Percentiles rank a stretch among this genome's conserved stretches.
These are phyloP conservation scores for Holacanthella duospinosa DNA, from an alignment of 2,888 invertebrate species.

Conservation along the genomic window DNA sequence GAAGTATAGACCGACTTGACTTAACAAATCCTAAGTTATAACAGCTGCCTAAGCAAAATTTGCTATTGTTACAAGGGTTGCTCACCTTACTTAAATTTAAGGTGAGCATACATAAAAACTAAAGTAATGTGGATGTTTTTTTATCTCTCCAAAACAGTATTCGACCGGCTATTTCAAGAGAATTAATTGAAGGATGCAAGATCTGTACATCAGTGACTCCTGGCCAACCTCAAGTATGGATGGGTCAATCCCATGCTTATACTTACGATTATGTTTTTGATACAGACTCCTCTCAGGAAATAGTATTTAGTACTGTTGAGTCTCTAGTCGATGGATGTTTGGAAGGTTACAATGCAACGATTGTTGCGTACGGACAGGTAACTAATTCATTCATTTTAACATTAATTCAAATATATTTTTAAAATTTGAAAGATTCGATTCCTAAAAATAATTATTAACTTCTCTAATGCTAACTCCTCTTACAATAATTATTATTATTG, in stretches of 20 bases:
- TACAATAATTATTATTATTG: not conserved
- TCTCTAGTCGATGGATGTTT: constrained; percentile 83
- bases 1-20: no score
- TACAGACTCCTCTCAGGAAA: constrained; percentile 58
- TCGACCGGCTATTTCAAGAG: constrained; percentile 83
- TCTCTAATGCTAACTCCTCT: not conserved
- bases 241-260: constrained; percentile 88
- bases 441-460: no score
- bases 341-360: constrained; percentile 95
- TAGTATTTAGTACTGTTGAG: constrained; percentile 65
- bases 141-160: no score
- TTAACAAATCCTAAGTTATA: no score
- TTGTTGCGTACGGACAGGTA: constrained; percentile 91
- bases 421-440: no score
- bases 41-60: no score
- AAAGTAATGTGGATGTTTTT: no score
- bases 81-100: no score
- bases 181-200: constrained; percentile 88
- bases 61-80: no score
- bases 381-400: constrained; percentile 35
- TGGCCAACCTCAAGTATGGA: constrained; percentile 79
- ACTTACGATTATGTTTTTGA: constrained; percentile 96
- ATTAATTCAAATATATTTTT: no score
- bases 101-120: no score
- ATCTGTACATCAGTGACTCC: constrained; percentile 81